Base-by-base conservation (phyloP, 2,113 vertebrate species). In the Caranx ignobilis region DNA sequence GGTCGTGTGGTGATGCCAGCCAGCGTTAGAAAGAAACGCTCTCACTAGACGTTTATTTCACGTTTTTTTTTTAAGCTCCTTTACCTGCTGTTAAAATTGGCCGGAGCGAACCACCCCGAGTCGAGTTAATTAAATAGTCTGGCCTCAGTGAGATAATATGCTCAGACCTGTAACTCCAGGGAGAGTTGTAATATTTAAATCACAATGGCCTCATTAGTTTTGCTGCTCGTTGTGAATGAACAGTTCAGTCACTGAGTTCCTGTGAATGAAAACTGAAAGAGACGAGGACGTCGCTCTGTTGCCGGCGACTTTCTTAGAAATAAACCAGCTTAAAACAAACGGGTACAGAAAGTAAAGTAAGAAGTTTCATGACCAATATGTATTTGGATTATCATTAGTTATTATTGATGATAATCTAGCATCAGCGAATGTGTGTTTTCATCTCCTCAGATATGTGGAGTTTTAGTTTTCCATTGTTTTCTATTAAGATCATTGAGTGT, bases 211-310 rank as follows among this genome's bases (percentile, higher is more conserved):
- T 71, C 32, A 26, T 82, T 83, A 66, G 50, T 74, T 74, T 71
- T 81, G 19, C 59, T 79, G 80, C 79, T 35, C 56, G 81, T 83
- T 76, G 19, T 88, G 76, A 92, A 85, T 87, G 84, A 79, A 59
- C 67, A 26, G 75, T 75, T 80, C 71, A 80, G 72, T 83, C 57
- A 50, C 31, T 41, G 55, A 70, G 55, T 69, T 85, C 65, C 76
- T 72, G 69, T 81, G 77, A 81, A 78, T 79, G 47, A 84, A 87
- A 74, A 48, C 64, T 57, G 67, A 84, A 70, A 64, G 63, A 74
- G 35, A 55, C 26, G 16, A 79, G 37, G 37, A 81, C 26, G 43
- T 79, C 41, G 56, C 11, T 31, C 11, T 8, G 0, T 61, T 59
- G 34, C 41, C 68, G 32, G 63, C 3, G 1, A 47, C 43, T 63